Evolutionary conservation across 2,797 vertebrate genomes (phyloP), one percentile per base, ranked within the genome.

Genomic region (Parambassis ranga): DNA sequence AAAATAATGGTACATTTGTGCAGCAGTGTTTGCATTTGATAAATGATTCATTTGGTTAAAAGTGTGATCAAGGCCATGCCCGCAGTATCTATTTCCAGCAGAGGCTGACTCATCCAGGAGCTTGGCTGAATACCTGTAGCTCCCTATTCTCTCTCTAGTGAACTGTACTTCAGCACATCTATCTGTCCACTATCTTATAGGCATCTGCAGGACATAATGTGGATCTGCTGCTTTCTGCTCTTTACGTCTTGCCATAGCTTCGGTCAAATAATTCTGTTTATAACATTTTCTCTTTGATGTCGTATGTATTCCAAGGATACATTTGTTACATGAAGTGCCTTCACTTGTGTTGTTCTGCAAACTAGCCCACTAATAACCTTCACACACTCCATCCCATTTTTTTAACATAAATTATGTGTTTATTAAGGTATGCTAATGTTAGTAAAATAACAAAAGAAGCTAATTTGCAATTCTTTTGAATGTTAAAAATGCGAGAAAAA

Each of bases 41-140:
- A 86, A 91, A 91, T 88, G 84, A 89, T 90, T 90, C 72, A 87
- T 89, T 91, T 88, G 79, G 74, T 51, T 67, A 82, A 85, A 87
- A 87, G 83, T 83, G 83, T 85, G 82, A 88, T 90, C 77, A 86
- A 86, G 83, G 87, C 86, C 78, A 63, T 78, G 81, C 49, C 84
- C 49, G 75, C 82, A 84, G 82, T 85, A 77, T 89, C 86, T 90
- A 89, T 90, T 90, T 88, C 84, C 85, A 79, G 87, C 84, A 51
- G 71, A 52, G 39, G 73, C 85, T 89, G 86, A 89, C 81, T 90
- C 87, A 90, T 84, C 75, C 80, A 65, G 65, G 59, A 76, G 59
- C 70, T 23, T 56, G 64, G 44, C 70, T 74, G 70, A 66, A 79
- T 77, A 87, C 84, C 83, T 87, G 75, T 82, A 42, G 76, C 76